These are phyloP conservation scores for Epizoanthus illoricatus DNA, from an alignment of 92 coral and sea anemone genomes.

Conservation along the genomic window DNA sequence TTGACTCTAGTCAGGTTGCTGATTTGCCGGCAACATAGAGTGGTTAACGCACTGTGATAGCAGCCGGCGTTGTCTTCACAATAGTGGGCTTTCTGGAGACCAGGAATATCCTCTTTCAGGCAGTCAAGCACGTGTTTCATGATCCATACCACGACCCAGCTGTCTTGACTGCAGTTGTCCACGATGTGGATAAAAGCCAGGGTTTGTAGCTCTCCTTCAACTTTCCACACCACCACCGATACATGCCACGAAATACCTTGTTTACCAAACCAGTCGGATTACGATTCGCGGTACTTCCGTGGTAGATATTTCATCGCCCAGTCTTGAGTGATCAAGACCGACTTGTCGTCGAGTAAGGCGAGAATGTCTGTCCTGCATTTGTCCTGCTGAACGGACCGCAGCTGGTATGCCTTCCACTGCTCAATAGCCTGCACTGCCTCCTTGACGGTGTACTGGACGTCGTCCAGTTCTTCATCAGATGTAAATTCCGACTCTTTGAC, in stretches of 20 bases:
- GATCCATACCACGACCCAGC: not conserved
- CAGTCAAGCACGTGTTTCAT: conserved; percentile 26
- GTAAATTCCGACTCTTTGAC: not conserved
- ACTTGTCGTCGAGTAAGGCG: not conserved
- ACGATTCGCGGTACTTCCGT: conserved; percentile 43
- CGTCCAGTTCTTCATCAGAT: not conserved
- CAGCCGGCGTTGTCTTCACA: not conserved
- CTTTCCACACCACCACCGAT: not conserved
- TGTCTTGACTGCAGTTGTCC: not conserved
- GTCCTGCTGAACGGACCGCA: conserved; percentile 4
- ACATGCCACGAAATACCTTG: conserved; percentile 58
- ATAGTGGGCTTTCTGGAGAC: not conserved
- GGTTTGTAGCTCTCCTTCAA: not conserved
- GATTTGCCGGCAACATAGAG: too few relatives aligned
- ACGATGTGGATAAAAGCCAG: not conserved
- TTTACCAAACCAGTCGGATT: conserved; percentile 57
- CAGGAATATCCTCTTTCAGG: conserved; percentile 14
- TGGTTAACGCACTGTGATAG: too few relatives aligned
- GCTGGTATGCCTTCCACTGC: conserved; percentile 7
- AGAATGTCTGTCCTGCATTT: not conserved
- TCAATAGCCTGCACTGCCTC: not conserved
- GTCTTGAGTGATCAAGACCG: not conserved
- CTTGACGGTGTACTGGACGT: not conserved
- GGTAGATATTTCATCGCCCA: conserved; percentile 52
- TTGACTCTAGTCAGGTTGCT: too few relatives aligned